These are phyloP conservation scores for Lamprologus ornatipinnis DNA, from an alignment of 2,113 vertebrate species.

Conservation along the genomic window DNA sequence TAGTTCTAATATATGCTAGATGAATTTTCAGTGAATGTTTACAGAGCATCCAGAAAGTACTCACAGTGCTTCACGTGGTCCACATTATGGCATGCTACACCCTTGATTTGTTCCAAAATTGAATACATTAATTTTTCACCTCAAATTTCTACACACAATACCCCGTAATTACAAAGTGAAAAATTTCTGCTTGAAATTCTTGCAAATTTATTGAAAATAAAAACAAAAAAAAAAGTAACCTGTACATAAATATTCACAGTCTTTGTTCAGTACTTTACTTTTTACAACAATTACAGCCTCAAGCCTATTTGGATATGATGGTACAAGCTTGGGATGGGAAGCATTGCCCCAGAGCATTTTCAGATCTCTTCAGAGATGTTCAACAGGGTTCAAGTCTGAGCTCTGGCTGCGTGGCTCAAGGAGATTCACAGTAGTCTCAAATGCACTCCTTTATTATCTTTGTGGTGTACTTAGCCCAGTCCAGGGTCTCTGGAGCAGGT, in stretches of 20 bases:
- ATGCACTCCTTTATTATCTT: neutral
- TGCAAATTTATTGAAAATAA: neutral
- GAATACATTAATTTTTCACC: neutral
- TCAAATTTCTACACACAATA: neutral
- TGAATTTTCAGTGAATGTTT: neutral
- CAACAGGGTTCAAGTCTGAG: neutral
- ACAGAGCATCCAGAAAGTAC: neutral
- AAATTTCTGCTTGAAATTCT: neutral
- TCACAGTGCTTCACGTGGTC: neutral
- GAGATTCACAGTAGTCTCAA: neutral
- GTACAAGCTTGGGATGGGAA: neutral
- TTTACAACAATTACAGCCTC: neutral
- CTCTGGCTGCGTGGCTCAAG: neutral
- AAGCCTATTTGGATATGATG: neutral
- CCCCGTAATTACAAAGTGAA: neutral
- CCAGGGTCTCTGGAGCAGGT: neutral
- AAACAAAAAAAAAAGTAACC: neutral
- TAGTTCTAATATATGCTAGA: neutral
- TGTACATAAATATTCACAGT: neutral
- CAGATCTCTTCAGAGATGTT: neutral
- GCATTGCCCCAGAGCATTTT: neutral
- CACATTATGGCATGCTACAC: neutral
- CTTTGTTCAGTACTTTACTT: neutral
- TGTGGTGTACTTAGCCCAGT: neutral
- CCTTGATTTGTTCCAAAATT: neutral